Base-by-base conservation (phyloP, 2,113 vertebrate genomes). In the Urocynchramus pylzowi region DNA sequence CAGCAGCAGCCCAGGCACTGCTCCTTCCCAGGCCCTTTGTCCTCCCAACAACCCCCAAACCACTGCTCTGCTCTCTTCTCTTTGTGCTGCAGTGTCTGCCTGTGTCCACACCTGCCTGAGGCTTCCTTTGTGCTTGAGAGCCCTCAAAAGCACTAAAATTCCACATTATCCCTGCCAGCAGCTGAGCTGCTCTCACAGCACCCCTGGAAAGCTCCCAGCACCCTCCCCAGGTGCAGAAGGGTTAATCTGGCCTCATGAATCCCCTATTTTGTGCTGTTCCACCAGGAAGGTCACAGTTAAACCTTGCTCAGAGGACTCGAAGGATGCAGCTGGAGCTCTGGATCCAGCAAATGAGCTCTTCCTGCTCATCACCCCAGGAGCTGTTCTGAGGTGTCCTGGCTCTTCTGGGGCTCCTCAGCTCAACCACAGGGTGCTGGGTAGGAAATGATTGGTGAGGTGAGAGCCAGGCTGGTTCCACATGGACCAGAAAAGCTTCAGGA, bases 341-440 rank as follows among this genome's bases (percentile, higher is more conserved):
- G 11, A 7, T 56, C 13, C 47, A 64, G 31, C 21, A 63, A 23
- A 50, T 9, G 39, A 71, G 35, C 57, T 75, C 16, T 11, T 65
- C 59, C 3, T 39, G 47, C 28, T 28, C 59, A 19, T 23, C 41
- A 12, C 18, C 7, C 42, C 60, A 75, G 35, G 8, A 13, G 22
- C 0, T 59, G 7, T 70, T 21, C 42, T 45, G 54, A 30, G 56
- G 20, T 50, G 33, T 45, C 35, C 63, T 80, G 57, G 39, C 39
- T 33, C 31, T 54, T 13, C 27, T 27, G 50, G 50, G 41, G 16
- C 61, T 45, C 50, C 53, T 80, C n/a, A 79, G 57, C 52, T 83
- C 30, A 41, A 33, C 19, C 69, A 15, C 13, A 7, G 11, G 16
- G 8, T 26, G 13, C 12, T n/a, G 0, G 2, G n/a, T n/a, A n/a